Evolutionary conservation across 1,140 invertebrate genomes (phyloP).

Genomic region (Schlechtendalia chinensis): DNA sequence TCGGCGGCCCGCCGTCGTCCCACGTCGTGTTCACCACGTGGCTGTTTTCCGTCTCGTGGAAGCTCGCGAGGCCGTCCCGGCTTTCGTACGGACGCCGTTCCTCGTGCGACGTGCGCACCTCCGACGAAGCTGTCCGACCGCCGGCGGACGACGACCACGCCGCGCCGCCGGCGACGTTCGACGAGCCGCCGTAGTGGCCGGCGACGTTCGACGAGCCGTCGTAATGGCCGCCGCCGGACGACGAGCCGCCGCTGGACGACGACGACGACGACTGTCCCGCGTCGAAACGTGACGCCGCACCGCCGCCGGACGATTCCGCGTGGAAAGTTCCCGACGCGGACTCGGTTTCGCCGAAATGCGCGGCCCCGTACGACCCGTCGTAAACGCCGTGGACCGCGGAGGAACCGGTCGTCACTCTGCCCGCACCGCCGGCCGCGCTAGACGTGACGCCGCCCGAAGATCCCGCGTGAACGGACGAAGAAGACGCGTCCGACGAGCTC

Average conservation of each 20-base stretch:
- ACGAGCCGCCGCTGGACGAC: not conserved
- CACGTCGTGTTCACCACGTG: constrained; percentile 52
- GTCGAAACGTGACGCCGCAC: not conserved
- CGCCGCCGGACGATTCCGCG: not conserved
- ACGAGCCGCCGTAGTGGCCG: not conserved
- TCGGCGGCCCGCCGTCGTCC: constrained; percentile 51
- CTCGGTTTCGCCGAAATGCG: constrained; percentile 8
- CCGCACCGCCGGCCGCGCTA: no score
- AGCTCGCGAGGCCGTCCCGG: not conserved
- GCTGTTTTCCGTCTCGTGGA: constrained; percentile 43
- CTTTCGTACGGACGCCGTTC: not conserved
- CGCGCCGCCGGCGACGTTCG: not conserved
- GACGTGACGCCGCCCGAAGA: not conserved
- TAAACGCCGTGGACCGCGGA: no score
- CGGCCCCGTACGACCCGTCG: not conserved
- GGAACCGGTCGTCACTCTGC: no score
- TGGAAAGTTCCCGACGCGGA: not conserved
- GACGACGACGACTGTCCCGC: not conserved
- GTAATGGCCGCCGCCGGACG: not conserved
- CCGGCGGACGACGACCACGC: not conserved
- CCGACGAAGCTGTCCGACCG: not conserved
- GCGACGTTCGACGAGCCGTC: not conserved
- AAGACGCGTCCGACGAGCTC: not conserved
- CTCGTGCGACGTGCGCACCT: not conserved
- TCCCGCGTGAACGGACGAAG: not conserved